Evolutionary conservation across 2,888 invertebrate genomes (phyloP), one percentile per base, ranked within the genome.

Genomic region (Troides helena): DNA sequence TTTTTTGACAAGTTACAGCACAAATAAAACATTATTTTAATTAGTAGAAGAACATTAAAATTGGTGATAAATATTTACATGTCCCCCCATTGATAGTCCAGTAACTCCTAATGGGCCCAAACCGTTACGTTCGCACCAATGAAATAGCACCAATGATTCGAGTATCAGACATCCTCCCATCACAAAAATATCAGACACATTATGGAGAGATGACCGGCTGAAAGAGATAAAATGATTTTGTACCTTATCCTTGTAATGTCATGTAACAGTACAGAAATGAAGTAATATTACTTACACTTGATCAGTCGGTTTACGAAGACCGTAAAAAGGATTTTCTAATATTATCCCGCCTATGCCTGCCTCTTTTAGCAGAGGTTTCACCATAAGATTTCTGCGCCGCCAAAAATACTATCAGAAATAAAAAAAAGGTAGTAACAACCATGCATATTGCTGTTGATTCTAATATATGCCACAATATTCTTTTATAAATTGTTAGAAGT

Each of bases 101-200:
- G 98, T 98, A 67, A 99, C 94, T 65, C 98, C 99, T 30, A 99
- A 93, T 0, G 99, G 99, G 17, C 98, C 98, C 77, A 96, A 96
- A 18, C 98, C 99, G 83, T 97, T 95, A 68, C 95, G 93, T 88
- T 98, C 97, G 85, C 98, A 98, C 99, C 99, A 99, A 87, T 98
- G 96, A 75, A 99, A 94, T 75, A 99, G 92, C 64, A 97, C 98
- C 77, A 98, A 91, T 58, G 97, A 96, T 92, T 99, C 99, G 78
- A 99, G 94, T 74, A 99, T 97, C 71, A 99, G 93, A 81, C 99
- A 98, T 60, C 98, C 99, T 70, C 99, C 99, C 99, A 99, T 99
- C 75, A 99, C 97, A 93, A 99, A 99, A 83, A 99, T 96, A 86
- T 99, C 99, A 25, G 98, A 97, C 5, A 99, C 99, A 91, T 99